phyloP scores from a whole-genome alignment of 1,140 invertebrate genomes.

The Pinna nobilis region DNA sequence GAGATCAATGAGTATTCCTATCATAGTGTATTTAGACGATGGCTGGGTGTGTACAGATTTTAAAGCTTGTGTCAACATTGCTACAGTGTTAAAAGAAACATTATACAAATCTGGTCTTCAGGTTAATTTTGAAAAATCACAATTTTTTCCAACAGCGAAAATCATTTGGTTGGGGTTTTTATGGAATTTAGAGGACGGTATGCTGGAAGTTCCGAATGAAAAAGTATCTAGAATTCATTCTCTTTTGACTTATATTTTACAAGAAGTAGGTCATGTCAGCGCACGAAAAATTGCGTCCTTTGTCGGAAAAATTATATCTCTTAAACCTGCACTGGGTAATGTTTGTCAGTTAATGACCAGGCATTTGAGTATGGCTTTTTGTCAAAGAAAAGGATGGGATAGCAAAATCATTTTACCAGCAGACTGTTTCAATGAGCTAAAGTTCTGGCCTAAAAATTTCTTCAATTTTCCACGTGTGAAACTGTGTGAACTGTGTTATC shows the following conservation, averaged over 20 bases:
- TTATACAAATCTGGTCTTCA: constrained; percentile 1
- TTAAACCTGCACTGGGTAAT: no score
- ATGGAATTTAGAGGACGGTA: constrained; percentile 5
- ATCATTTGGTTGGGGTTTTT: constrained; percentile 24
- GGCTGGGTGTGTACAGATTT: neutral
- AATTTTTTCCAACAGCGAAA: neutral
- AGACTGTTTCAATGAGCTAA: no score
- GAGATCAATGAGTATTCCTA: constrained; percentile 10
- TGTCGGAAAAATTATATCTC: no score
- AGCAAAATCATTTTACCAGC: no score
- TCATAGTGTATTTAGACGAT: constrained; percentile 31
- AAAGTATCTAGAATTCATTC: neutral
- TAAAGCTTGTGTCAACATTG: neutral
- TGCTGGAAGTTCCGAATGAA: constrained; percentile 7
- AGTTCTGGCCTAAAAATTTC: neutral
- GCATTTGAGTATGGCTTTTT: neutral
- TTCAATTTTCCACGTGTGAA: no score
- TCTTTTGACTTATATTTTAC: neutral
- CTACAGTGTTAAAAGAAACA: neutral
- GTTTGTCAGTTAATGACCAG: no score
- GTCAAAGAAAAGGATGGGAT: neutral
- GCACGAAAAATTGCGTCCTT: no score
- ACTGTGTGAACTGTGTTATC: no score
- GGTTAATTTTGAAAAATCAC: constrained; percentile 17
- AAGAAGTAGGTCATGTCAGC: neutral